A percentile compares a stretch with the other conserved stretches of the same genome.
Conservation (phyloP, 1,140 invertebrate genomes). For the Drosophila pseudoananassae region DNA sequence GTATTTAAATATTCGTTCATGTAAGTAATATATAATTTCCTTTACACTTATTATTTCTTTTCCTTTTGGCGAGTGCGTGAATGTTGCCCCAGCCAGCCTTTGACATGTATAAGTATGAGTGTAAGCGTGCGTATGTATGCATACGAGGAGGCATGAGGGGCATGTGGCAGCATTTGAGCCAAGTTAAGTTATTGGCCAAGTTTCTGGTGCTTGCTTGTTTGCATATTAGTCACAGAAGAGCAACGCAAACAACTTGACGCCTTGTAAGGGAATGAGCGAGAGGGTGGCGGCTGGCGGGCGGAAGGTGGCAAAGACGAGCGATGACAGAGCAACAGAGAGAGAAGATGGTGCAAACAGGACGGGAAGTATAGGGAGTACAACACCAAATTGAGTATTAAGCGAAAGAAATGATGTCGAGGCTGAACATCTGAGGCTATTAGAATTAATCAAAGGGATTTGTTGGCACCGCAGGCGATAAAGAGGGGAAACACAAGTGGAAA, state of each 20-base stretch:
- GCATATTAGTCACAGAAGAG: slow-evolving; percentile 77
- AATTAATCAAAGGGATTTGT: slow-evolving; percentile 82
- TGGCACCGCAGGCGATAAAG: slow-evolving; percentile 55
- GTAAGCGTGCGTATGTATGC: slow-evolving; percentile 12
- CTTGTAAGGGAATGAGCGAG: slow-evolving; percentile 20
- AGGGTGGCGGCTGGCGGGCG: not conserved
- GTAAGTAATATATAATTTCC: not conserved
- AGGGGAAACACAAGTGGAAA: not conserved
- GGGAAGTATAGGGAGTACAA: slow-evolving; percentile 28
- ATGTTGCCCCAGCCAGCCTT: slow-evolving; percentile 47
- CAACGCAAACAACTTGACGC: slow-evolving; percentile 52
- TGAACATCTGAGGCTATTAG: slow-evolving; percentile 79
- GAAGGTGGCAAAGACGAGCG: not conserved
- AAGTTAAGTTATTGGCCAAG: slow-evolving; percentile 76
- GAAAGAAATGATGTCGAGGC: slow-evolving; percentile 75
- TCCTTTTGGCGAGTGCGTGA: slow-evolving; percentile 41
- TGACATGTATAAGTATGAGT: slow-evolving; percentile 23
- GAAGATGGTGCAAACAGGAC: not conserved
- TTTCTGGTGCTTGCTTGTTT: slow-evolving; percentile 66
- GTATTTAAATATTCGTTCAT: not conserved
- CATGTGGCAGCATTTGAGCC: slow-evolving; percentile 61
- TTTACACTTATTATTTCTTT: slow-evolving; percentile 10
- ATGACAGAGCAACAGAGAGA: slow-evolving; percentile 1
- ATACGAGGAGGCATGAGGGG: not conserved
- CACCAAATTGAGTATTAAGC: slow-evolving; percentile 80